These are phyloP conservation scores for Yponomeuta evonymella DNA, from an alignment of 2,888 invertebrate genomes.

Conservation along the genomic window DNA sequence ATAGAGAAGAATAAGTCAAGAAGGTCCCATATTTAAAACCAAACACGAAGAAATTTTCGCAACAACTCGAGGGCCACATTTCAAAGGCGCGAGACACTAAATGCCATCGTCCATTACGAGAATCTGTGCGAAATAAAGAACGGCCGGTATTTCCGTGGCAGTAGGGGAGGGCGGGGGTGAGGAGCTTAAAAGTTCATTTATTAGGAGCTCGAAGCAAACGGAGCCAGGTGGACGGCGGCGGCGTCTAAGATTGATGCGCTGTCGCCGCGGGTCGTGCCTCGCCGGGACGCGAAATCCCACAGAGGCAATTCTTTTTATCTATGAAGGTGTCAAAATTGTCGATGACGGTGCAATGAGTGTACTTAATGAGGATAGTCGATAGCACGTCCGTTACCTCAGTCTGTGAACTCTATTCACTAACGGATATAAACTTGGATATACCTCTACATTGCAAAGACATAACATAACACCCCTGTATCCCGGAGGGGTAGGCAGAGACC, in stretches of 20 bases:
- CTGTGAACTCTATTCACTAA: no score
- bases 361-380: no score
- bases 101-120: slow-evolving; percentile 3
- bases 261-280: background rate
- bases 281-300: background rate
- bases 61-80: background rate
- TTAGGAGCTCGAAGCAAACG: slow-evolving; percentile 33
- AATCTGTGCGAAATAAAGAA: slow-evolving; percentile 14
- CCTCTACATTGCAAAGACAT: no score
- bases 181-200: slow-evolving; percentile 50
- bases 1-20: background rate
- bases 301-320: background rate
- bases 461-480: no score
- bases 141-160: slow-evolving; percentile 8
- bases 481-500: no score
- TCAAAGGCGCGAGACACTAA: background rate
- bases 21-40: background rate
- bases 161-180: slow-evolving; percentile 21
- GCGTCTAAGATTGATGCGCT: slow-evolving; percentile 39
- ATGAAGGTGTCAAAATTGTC: no score
- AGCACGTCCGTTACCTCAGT: no score
- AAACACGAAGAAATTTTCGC: slow-evolving; percentile 4
- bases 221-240: slow-evolving; percentile 36
- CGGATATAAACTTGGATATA: no score
- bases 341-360: no score